Percentiles rank a stretch among this genome's conserved stretches.
Evolutionary conservation across 2,888 invertebrate species (phyloP).

Genomic region (Myopa tessellatipennis): DNA sequence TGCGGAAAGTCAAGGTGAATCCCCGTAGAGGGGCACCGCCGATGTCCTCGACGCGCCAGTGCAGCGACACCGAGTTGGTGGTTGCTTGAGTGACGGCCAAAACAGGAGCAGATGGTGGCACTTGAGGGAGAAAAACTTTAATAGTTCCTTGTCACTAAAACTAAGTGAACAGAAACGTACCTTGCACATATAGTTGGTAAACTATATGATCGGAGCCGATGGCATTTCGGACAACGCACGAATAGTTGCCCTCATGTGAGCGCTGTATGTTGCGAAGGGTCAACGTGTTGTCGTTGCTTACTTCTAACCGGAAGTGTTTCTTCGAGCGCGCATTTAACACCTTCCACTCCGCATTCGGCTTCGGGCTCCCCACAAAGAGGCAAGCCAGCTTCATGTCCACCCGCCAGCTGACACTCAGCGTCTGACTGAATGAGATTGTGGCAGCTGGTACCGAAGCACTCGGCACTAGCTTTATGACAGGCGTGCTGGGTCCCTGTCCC

Average conservation of each 20-base stretch:
- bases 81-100: constrained; percentile 70
- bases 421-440: constrained; percentile 72
- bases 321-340: constrained; percentile 67
- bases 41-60: constrained; percentile 70
- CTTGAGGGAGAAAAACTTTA: constrained; percentile 52
- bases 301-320: constrained; percentile 65
- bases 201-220: constrained; percentile 70
- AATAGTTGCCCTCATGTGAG: constrained; percentile 71
- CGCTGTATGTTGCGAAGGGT: constrained; percentile 70
- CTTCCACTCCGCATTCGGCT: constrained; percentile 70
- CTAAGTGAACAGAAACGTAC: constrained; percentile 54
- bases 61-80: constrained; percentile 70
- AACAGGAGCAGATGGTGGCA: constrained; percentile 72
- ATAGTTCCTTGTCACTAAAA: background rate
- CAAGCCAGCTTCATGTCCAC: constrained; percentile 71
- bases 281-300: constrained; percentile 69
- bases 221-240: constrained; percentile 70
- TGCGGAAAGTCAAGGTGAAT: constrained; percentile 70
- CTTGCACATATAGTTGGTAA: constrained; percentile 71
- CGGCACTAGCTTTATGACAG: constrained; percentile 70
- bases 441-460: constrained; percentile 70
- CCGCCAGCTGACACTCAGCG: constrained; percentile 70
- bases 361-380: constrained; percentile 70
- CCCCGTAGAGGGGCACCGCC: constrained; percentile 71
- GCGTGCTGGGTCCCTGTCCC: constrained; percentile 73